phyloP scores from a whole-genome alignment of 2,888 invertebrate genomes.

The Polydrusus pterygomalis region DNA sequence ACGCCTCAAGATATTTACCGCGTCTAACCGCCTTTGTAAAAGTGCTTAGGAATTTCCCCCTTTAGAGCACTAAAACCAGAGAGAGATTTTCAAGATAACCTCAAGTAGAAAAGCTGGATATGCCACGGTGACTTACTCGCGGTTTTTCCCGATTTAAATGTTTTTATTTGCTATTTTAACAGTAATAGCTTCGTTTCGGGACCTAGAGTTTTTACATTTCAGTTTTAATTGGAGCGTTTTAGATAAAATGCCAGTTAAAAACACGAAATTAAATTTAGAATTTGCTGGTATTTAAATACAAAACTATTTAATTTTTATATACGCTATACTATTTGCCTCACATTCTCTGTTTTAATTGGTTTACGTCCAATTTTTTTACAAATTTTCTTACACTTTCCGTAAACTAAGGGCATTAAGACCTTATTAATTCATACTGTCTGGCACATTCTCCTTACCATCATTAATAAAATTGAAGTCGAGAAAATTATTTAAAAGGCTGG shows the following conservation, averaged over 20 bases:
- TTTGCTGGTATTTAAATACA: no score
- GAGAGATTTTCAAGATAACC: slow-evolving; percentile 7
- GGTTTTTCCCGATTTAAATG: slow-evolving; percentile 3
- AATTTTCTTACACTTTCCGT: no score
- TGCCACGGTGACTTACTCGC: background rate
- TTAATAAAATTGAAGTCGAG: no score
- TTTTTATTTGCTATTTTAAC: background rate
- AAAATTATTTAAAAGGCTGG: no score
- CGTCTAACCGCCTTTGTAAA: background rate
- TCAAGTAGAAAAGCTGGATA: background rate
- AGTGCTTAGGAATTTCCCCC: slow-evolving; percentile 17
- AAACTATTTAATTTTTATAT: no score
- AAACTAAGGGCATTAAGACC: no score
- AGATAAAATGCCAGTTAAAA: background rate
- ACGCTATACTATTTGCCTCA: no score
- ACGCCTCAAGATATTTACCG: background rate
- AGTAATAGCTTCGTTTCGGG: background rate
- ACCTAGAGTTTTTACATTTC: background rate
- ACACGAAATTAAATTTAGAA: background rate
- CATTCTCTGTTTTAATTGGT: no score
- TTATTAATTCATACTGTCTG: no score
- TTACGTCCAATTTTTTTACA: no score
- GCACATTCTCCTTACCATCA: no score
- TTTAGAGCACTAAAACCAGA: slow-evolving; percentile 5
- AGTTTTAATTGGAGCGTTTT: background rate